phyloP scores from a whole-genome alignment of 1,140 invertebrate species.

The Anthonomus grandis region DNA sequence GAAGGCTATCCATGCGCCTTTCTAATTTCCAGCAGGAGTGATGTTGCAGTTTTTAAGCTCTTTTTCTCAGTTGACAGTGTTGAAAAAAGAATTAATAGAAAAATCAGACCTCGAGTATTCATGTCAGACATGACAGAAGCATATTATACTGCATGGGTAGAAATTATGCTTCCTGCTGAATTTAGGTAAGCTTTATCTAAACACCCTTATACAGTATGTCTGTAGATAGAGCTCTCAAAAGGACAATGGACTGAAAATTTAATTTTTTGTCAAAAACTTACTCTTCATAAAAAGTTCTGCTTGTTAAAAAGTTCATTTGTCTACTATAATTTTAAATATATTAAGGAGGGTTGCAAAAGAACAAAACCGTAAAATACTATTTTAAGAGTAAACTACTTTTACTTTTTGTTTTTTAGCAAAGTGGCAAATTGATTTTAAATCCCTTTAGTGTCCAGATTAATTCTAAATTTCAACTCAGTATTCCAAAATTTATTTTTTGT shows the following conservation, averaged over 20 bases:
- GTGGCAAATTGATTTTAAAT: no score
- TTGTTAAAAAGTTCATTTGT: not conserved
- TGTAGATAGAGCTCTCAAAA: not conserved
- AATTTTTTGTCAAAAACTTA: no score
- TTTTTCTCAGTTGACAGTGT: slow-evolving; percentile 17
- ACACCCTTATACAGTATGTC: not conserved
- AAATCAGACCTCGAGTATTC: slow-evolving; percentile 16
- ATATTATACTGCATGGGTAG: slow-evolving; percentile 24
- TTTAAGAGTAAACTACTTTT: no score
- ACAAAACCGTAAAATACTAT: no score
- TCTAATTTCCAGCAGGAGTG: not conserved
- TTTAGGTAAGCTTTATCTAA: slow-evolving; percentile 3
- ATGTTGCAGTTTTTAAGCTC: slow-evolving; percentile 9
- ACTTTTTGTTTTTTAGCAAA: no score
- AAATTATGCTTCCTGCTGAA: slow-evolving; percentile 17
- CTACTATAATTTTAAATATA: no score
- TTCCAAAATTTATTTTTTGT: no score
- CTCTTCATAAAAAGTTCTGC: no score
- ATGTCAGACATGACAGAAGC: slow-evolving; percentile 22
- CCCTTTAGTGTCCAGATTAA: no score
- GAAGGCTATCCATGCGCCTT: slow-evolving; percentile 20
- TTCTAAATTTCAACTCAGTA: no score
- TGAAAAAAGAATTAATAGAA: slow-evolving; percentile 9
- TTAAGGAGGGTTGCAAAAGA: no score
- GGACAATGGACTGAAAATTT: no score